Evolutionary conservation across 2,113 vertebrate species (phyloP), one percentile per base, ranked within the genome.

Genomic region (Conger conger): DNA sequence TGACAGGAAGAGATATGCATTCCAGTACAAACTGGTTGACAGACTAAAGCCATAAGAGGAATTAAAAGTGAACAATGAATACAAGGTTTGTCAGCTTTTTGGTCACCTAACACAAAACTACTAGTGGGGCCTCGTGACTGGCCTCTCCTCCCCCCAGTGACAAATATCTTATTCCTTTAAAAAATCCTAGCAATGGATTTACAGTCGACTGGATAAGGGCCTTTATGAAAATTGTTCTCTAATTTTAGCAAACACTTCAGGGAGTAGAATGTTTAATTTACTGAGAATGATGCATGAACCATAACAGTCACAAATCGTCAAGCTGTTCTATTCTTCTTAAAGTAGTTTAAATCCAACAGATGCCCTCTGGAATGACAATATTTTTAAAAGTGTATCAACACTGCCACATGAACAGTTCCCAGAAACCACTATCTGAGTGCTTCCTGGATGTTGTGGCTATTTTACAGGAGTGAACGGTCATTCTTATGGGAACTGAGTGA

Each of bases 21-120:
- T 92, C 93, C 90, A 87, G 92, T 1, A 57, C 87, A 91, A 86
- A 95, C 93, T 63, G 88, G 91, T 93, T 93, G 83, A 83, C 83
- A 85, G 91, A 79, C 6, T 40, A 83, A 50, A 77, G 88, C 88
- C 84, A 36, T 76, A 90, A 86, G 90, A 90, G 91, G 88, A 92
- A 93, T 86, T 85, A 78, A 91, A 88, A 85, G 68, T 89, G 85
- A 87, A 84, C 87, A 84, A 87, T 84, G 45, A 83, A 78, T 83
- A 88, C 68, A 84, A 88, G 87, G 89, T 91, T 92, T 93, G 86
- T 91, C 85, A 93, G 88, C 60, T 13, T 23, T 50, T 84, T 68
- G 78, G 82, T 86, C 82, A 77, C 53, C 80, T 27, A 73, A n/a
- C 36, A 82, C 76, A 86, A 82, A 90, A 36, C 57, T 63, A 63